Percentiles rank a stretch among this genome's conserved stretches.
These are phyloP conservation scores for Craterocephalus amniculus DNA, from an alignment of 2,797 vertebrate genomes.

Conservation along the genomic window DNA sequence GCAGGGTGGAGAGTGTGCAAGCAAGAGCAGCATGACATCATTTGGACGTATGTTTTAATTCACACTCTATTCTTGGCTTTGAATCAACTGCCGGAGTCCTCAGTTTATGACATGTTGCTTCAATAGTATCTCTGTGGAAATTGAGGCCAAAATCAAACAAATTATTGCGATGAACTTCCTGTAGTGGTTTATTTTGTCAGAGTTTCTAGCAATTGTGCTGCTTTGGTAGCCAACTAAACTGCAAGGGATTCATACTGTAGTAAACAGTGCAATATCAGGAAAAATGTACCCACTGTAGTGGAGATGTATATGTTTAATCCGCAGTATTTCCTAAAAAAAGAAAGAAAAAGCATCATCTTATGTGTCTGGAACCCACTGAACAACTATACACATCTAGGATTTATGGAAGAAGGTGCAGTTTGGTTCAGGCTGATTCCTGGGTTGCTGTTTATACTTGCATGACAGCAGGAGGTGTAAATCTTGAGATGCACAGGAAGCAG, in stretches of 20 bases:
- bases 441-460: background rate
- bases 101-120: slow-evolving; percentile 19
- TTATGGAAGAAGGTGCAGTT: background rate
- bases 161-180: background rate
- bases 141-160: slow-evolving; percentile 17
- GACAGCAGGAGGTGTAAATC: no score
- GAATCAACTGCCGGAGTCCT: slow-evolving; percentile 20
- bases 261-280: background rate
- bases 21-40: slow-evolving; percentile 56
- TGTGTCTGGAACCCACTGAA: background rate
- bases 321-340: no score
- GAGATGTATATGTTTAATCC: background rate
- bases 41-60: slow-evolving; percentile 44
- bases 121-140: background rate
- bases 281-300: background rate
- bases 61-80: slow-evolving; percentile 40
- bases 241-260: background rate
- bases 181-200: slow-evolving; percentile 12
- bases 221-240: background rate
- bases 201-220: background rate
- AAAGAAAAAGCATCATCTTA: no score
- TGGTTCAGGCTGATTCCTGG: background rate
- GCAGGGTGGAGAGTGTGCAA: slow-evolving; percentile 40
- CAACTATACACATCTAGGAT: background rate
- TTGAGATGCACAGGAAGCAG: background rate